Conservation (phyloP, 2,797 vertebrate species). For the Microtus obscurus region DNA sequence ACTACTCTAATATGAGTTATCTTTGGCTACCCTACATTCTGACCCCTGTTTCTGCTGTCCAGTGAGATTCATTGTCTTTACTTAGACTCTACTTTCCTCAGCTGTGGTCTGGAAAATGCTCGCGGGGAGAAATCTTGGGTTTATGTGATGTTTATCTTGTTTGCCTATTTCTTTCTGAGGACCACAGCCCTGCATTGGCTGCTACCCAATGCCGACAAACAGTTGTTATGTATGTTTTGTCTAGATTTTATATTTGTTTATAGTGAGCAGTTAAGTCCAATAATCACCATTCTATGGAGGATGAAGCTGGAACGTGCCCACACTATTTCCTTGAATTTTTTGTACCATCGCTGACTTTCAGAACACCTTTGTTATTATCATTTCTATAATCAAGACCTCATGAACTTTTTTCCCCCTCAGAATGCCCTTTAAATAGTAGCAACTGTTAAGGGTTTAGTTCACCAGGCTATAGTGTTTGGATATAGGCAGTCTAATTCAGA, state of each 20-base stretch:
- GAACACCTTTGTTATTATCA: conserved; percentile 52
- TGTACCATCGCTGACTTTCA: conserved; percentile 23
- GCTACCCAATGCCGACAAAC: conserved; percentile 72
- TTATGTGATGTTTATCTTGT: conserved; percentile 75
- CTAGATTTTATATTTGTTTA: conserved; percentile 79
- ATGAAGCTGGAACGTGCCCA: conserved; percentile 37
- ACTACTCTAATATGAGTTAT: neutral
- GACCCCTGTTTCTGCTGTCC: conserved; percentile 18
- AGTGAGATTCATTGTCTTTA: conserved; percentile 13
- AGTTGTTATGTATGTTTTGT: conserved; percentile 79
- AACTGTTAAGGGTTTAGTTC: neutral
- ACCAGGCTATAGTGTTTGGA: neutral
- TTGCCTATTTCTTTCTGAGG: conserved; percentile 65
- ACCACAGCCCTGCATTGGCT: conserved; percentile 66
- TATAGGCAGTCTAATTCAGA: neutral
- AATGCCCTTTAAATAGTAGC: neutral
- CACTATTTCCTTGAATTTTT: conserved; percentile 56
- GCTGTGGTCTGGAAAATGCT: conserved; percentile 72
- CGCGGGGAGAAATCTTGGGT: conserved; percentile 65
- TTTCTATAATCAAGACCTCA: conserved; percentile 1
- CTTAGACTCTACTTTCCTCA: conserved; percentile 44
- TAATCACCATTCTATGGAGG: conserved; percentile 63
- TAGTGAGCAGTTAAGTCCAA: conserved; percentile 71
- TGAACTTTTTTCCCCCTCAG: neutral
- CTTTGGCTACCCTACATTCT: neutral